Base-by-base conservation (phyloP, 2,797 vertebrate genomes). In the Stomatorhinus walkeri region DNA sequence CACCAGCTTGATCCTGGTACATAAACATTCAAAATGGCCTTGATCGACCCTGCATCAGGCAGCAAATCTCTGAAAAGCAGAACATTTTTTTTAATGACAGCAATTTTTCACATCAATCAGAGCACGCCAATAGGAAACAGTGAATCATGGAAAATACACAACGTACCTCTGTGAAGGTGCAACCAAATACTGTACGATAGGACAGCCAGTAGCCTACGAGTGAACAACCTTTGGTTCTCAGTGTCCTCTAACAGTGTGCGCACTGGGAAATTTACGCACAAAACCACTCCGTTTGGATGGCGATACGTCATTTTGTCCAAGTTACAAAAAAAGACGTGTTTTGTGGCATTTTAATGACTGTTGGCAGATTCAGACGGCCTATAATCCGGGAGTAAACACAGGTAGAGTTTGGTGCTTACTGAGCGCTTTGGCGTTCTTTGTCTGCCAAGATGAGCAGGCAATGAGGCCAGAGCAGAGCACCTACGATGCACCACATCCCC, bases 71-170 rank as follows among this genome's bases (percentile, higher is more conserved):
- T 43, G 72, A 79, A 79, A 79, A 79, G 40, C 72, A 46, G 46
- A 14, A 22, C 54, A 43, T 93, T 94, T 52, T 91, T 87, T 40
- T 76, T 76, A 24, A 76, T 76, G 16, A 40, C 72, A 61, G 40
- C 24, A 85, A 14, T 64, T 48, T 49, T 49, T 85, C 43, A 52
- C 19, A 46, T 68, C 52, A 36, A 16, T 36, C 22, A 89, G n/a
- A 86, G 79, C 14, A 68, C 40, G 43, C 54, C 48, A 10, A 86
- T 52, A 59, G 48, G 43, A 89, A 86, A 51, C 51, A 28, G 32
- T 40, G 32, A 49, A 40, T 36, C 10, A 49, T 43, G 36, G 46
- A 68, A 89, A 89, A 86, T 52, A 52, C 24, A 89, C 16, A 22
- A 85, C 48, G 28, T 54, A 86, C 61, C 56, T 68, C 49, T 84